phyloP scores from a whole-genome alignment of 2,888 invertebrate species.

The Drosophila nr. fundita region DNA sequence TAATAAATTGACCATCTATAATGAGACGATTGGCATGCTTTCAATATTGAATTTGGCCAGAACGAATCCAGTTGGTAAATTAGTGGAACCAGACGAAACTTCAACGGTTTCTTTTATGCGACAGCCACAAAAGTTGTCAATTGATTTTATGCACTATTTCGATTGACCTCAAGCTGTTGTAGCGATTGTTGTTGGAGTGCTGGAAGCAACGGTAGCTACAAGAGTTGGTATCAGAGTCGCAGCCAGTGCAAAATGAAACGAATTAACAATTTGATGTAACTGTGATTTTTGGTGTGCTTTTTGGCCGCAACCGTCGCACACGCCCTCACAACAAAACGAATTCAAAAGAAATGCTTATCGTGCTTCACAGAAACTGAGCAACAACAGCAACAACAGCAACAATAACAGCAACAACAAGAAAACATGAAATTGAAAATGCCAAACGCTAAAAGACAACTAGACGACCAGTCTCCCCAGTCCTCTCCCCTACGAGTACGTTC shows the following conservation, averaged over 20 bases:
- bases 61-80: slow-evolving; percentile 57
- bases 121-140: slow-evolving; percentile 77
- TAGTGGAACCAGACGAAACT: slow-evolving; percentile 38
- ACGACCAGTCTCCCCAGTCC: slow-evolving; percentile 36
- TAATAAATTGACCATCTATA: slow-evolving; percentile 73
- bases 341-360: slow-evolving; percentile 81
- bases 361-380: slow-evolving; percentile 76
- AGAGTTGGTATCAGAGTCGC: slow-evolving; percentile 53
- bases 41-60: slow-evolving; percentile 48
- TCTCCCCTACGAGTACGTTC: neutral
- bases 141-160: slow-evolving; percentile 83
- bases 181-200: slow-evolving; percentile 43
- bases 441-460: slow-evolving; percentile 79
- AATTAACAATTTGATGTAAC: slow-evolving; percentile 81
- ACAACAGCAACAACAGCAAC: slow-evolving; percentile 41
- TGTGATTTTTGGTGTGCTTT: slow-evolving; percentile 68
- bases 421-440: slow-evolving; percentile 79
- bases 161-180: slow-evolving; percentile 67
- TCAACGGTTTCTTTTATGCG: slow-evolving; percentile 44
- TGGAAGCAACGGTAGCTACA: slow-evolving; percentile 71
- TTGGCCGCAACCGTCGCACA: slow-evolving; percentile 57
- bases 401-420: slow-evolving; percentile 48
- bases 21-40: slow-evolving; percentile 71
- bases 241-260: slow-evolving; percentile 80
- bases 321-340: slow-evolving; percentile 78